Percentiles rank a stretch among this genome's conserved stretches.
phyloP scores from a whole-genome alignment of 2,113 vertebrate species.

The Isurus oxyrinchus region DNA sequence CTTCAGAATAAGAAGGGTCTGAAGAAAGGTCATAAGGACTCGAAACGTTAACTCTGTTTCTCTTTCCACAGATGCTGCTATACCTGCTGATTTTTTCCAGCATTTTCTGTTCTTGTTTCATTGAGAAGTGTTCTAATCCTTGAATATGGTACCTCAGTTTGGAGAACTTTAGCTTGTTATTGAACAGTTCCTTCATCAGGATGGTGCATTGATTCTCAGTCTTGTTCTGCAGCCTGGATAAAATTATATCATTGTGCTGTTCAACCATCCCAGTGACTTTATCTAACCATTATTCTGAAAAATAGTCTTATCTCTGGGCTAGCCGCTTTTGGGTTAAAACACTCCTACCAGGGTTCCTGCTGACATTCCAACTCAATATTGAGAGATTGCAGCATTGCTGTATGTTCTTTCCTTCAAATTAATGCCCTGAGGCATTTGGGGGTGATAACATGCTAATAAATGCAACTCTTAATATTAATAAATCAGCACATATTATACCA shows the following conservation, averaged over 20 bases:
- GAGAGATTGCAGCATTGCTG: not conserved
- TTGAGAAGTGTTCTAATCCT: not conserved
- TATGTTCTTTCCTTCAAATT: not conserved
- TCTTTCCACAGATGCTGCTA: too few relatives aligned
- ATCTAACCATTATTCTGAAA: not conserved
- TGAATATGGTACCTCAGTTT: not conserved
- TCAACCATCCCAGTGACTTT: not conserved
- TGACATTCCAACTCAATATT: not conserved
- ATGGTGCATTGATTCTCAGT: not conserved
- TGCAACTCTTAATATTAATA: not conserved
- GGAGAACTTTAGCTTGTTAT: not conserved
- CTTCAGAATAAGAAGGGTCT: too few relatives aligned
- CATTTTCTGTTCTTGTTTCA: not conserved
- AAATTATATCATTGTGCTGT: not conserved
- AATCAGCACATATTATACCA: not conserved
- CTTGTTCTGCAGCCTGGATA: not conserved
- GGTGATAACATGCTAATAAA: not conserved
- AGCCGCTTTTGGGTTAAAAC: not conserved
- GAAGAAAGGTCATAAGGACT: too few relatives aligned
- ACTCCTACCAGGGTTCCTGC: not conserved
- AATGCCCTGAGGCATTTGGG: not conserved
- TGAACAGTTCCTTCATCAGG: not conserved
- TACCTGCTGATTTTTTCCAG: too few relatives aligned
- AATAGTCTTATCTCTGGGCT: not conserved
- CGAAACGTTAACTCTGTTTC: too few relatives aligned